Evolutionary conservation across 2,888 invertebrate species (phyloP).

Genomic region (Meghimatium bilineatum): DNA sequence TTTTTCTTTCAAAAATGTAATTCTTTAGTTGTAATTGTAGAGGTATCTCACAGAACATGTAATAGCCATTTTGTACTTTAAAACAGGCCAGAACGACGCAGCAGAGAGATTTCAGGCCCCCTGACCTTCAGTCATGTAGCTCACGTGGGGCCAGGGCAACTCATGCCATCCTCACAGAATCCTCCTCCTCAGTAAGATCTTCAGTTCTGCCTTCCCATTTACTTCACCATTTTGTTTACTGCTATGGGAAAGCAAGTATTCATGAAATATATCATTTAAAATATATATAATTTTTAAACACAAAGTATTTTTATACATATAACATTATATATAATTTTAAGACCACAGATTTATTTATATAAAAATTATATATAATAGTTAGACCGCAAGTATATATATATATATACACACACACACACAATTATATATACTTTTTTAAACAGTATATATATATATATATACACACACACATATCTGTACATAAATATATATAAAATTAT

Average conservation of each 20-base stretch:
- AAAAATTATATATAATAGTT: no score
- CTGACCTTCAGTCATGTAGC: conserved; percentile 98
- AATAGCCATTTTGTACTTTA: conserved; percentile 9
- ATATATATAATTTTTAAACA: neutral
- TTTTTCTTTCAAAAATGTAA: no score
- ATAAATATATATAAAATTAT: no score
- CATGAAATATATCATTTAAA: neutral
- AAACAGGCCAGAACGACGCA: conserved; percentile 66
- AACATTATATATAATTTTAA: no score
- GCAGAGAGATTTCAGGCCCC: conserved; percentile 90
- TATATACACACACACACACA: no score
- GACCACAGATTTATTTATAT: no score
- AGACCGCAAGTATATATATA: no score
- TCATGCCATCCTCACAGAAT: conserved; percentile 84
- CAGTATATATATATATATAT: no score
- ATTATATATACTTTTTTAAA: no score
- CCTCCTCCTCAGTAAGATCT: conserved; percentile 54
- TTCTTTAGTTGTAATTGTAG: no score
- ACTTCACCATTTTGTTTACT: neutral
- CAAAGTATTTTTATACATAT: no score
- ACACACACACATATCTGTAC: no score
- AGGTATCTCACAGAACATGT: neutral
- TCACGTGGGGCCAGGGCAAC: conserved; percentile 92
- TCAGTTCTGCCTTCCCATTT: neutral
- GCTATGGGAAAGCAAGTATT: conserved; percentile 25